Conservation (phyloP, 2,797 vertebrate genomes). For the Danio jaintianensis region DNA sequence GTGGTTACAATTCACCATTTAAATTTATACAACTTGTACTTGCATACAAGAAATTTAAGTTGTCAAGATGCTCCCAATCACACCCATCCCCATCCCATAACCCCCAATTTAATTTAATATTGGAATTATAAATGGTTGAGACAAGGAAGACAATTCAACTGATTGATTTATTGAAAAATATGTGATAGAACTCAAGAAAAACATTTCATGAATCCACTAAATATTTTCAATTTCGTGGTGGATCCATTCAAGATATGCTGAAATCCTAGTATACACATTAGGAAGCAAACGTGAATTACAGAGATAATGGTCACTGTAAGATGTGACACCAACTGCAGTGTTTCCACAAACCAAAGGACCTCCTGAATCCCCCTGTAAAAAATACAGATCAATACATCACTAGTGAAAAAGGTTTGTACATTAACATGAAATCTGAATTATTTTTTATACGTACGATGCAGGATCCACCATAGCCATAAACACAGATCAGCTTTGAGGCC, state of each 20-base stretch:
- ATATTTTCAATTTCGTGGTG: background rate
- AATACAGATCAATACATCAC: background rate
- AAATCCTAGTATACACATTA: too few species aligned
- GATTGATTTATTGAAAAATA: background rate
- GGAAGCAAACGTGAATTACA: too few species aligned
- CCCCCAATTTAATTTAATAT: too few species aligned
- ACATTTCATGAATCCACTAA: background rate
- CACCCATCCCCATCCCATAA: too few species aligned
- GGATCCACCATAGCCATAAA: background rate
- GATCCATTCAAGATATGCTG: constrained; percentile 6
- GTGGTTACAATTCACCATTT: too few species aligned
- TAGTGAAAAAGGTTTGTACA: background rate
- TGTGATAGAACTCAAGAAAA: too few species aligned
- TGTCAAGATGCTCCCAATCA: too few species aligned
- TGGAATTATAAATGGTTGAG: background rate
- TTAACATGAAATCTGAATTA: background rate
- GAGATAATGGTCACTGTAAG: too few species aligned
- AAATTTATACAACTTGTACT: too few species aligned
- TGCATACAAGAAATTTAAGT: too few species aligned
- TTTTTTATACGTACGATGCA: background rate
- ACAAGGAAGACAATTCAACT: background rate
- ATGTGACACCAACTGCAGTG: too few species aligned
- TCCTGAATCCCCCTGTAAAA: constrained; percentile 21
- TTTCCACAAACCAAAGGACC: too few species aligned
- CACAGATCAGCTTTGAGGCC: background rate